Evolutionary conservation across 1,140 invertebrate genomes (phyloP), one percentile per base, ranked within the genome.

Genomic region (Drosophila pseudoobscura): DNA sequence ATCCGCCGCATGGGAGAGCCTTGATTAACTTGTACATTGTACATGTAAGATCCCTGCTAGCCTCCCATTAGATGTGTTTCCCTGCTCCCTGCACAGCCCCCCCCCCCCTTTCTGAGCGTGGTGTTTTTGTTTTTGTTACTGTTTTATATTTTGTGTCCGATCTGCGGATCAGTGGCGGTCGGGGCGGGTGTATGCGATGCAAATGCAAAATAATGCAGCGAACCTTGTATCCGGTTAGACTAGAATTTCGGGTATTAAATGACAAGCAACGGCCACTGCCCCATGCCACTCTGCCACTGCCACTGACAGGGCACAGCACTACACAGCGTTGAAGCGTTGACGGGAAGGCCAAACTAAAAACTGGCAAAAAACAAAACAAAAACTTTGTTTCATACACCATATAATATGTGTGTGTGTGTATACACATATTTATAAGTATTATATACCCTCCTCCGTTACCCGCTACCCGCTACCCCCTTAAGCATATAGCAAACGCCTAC

Each of bases 171-270:
- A 39, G 11, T 39, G 35, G 35, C 11, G 35, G 11, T 11, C 11
- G 11, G 35, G 11, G 51, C 58, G 49, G 62, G 41, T 35, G 35
- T 22, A 56, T 46, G n/a, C 45, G 56, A 56, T 69, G 70, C 66
- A 56, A 88, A 83, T 87, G 83, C 75, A 88, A 88, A 88, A 88
- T 88, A 90, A 90, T 90, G 88, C 88, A 90, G 53, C 84, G 88
- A 88, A 88, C 83, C 88, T 80, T 88, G 65, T 80, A 90, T 90
- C 88, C 88, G 88, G 88, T 88, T 88, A 78, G 77, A 84, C 88
- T 90, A 90, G 88, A 90, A 90, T 90, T 90, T 90, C 82, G 87
- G 82, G 79, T 90, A 90, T 90, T 87, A 88, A 87, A 90, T 90
- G 72, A 89, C 84, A 89, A 39, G 15, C 56, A 7, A 20, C 31